Percentiles rank a stretch among this genome's conserved stretches.
Conservation (phyloP, 2,888 invertebrate genomes). For the Pimpla rufipes region DNA sequence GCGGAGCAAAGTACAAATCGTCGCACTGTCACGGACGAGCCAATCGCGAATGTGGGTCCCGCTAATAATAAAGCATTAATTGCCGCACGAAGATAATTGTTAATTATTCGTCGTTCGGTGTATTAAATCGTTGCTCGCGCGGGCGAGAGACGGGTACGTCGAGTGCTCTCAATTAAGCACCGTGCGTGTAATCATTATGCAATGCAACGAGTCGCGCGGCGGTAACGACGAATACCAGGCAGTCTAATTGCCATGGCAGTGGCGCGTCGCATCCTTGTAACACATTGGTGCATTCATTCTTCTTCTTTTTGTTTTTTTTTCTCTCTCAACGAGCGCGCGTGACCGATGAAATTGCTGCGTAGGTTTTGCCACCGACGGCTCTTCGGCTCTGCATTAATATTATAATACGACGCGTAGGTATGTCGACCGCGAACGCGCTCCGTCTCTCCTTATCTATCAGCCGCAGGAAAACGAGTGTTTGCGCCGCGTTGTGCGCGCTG, state of each 20-base stretch:
- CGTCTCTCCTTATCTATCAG: conserved; percentile 34
- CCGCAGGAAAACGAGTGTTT: background rate
- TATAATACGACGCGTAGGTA: background rate
- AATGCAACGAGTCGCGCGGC: conserved; percentile 38
- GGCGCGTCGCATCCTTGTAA: conserved; percentile 52
- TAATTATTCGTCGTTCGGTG: conserved; percentile 10
- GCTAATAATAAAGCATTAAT: conserved; percentile 19
- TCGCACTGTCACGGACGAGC: background rate
- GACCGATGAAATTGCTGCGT: background rate
- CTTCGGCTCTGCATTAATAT: background rate
- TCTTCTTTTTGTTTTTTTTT: conserved; percentile 15
- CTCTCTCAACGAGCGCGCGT: background rate
- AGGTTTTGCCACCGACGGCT: background rate
- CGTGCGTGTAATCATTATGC: conserved; percentile 64
- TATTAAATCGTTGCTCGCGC: conserved; percentile 18
- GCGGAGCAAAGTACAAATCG: conserved; percentile 19
- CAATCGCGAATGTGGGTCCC: conserved; percentile 16
- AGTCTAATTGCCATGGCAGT: conserved; percentile 50
- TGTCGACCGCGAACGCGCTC: background rate
- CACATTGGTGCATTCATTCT: conserved; percentile 36
- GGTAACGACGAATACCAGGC: conserved; percentile 35
- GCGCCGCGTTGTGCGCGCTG: background rate
- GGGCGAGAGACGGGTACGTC: conserved; percentile 5
- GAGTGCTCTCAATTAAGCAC: conserved; percentile 58
- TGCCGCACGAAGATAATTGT: conserved; percentile 3